Evolutionary conservation across 2,797 vertebrate genomes (phyloP), one percentile per base, ranked within the genome.

Genomic region (Lepilemur ruficaudatus): DNA sequence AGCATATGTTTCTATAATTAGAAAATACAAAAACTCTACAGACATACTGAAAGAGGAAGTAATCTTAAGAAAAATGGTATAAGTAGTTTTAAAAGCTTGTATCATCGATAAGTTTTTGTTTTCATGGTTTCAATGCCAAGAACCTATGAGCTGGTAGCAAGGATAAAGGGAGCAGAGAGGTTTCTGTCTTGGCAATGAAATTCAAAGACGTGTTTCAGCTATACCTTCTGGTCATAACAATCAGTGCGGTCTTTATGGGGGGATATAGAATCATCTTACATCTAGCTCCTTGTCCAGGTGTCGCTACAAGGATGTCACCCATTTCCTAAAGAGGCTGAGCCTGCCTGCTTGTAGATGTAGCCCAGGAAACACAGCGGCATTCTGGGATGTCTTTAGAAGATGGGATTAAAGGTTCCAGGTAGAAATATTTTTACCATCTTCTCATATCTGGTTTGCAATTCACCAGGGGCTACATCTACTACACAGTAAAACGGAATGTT

Each of bases 71-170:
- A 93, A 84, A 93, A 57, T 38, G 3, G 84, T 78, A 12, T 84
- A 63, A 63, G 23, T 87, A 80, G 41, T 50, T 78, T 96, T 82
- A 67, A 93, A 95, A 79, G 22, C 25, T 78, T 82, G 28, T 70
- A 30, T 75, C 41, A 69, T 86, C 28, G 78, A 1, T 86, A 52
- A 46, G 11, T 67, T 95, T 94, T 65, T 84, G 59, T 93, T 80
- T 93, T 85, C 28, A 55, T 85, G 67, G 30, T 72, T 84, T 95
- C 84, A 72, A 69, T 61, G 22, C 65, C 73, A 82, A 94, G 87
- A 94, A 61, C 80, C 75, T 78, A 23, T 57, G 23, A 81, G 61
- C 11, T 67, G 28, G 25, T 32, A n/a, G 22, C 61, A 30, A 94
- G 83, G 91, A 76, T 35, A 8, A 50, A 89, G 79, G 67, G 85